Conservation (phyloP, 2,797 vertebrate species). For the Melanotaenia nigrans region DNA sequence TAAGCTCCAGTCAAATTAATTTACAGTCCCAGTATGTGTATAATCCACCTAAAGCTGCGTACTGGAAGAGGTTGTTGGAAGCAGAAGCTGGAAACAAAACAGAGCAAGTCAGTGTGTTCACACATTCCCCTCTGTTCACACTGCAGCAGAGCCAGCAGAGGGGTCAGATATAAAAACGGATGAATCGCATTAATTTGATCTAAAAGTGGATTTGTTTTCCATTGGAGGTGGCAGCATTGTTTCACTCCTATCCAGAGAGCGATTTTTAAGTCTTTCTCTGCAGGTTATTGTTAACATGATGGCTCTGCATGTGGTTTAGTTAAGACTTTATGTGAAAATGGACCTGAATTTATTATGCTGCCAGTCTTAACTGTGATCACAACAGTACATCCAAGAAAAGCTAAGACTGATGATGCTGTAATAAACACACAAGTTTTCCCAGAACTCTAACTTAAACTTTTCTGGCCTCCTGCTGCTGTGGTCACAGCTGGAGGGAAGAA, state of each 20-base stretch:
- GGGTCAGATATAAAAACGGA: neutral
- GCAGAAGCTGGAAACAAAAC: constrained; percentile 8
- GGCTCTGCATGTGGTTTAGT: neutral
- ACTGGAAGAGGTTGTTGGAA: constrained; percentile 1
- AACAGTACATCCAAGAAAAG: neutral
- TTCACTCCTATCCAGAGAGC: neutral
- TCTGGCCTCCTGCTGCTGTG: neutral
- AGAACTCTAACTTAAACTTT: neutral
- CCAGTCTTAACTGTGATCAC: neutral
- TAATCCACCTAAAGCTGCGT: constrained; percentile 8
- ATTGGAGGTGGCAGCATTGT: neutral
- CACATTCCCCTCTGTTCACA: constrained; percentile 10
- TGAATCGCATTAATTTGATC: neutral
- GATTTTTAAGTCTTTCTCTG: neutral
- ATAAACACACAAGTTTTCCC: neutral
- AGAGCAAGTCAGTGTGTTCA: neutral
- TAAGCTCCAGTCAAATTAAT: constrained; percentile 3
- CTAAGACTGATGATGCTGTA: neutral
- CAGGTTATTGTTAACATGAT: neutral
- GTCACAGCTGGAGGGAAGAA: neutral
- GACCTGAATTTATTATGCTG: neutral
- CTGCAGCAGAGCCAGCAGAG: neutral
- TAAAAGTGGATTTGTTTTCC: neutral
- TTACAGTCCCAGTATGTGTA: constrained; percentile 3
- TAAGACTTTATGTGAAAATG: neutral